phyloP scores from a whole-genome alignment of 2,888 invertebrate genomes.

The Eledone cirrhosa region DNA sequence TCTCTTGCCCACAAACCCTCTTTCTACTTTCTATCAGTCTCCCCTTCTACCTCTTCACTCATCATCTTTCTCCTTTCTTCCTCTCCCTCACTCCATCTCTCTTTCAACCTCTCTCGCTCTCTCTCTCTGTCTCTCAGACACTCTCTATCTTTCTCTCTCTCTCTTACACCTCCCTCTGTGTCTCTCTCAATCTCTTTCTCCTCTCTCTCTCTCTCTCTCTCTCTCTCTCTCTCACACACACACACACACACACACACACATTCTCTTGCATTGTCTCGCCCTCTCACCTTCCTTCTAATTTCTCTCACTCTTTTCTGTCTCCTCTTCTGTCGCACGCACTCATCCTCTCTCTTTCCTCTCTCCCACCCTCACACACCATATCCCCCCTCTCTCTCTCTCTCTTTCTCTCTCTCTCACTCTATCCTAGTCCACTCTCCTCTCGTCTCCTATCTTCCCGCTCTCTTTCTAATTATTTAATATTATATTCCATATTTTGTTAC shows the following conservation, averaged over 20 bases:
- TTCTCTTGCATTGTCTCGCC: background rate
- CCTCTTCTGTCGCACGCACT: no score
- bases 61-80: background rate
- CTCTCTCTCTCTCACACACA: background rate
- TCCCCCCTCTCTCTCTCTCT: constrained; percentile 7
- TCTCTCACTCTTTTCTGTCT: no score
- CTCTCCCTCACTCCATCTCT: background rate
- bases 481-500: no score
- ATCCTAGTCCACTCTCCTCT: background rate
- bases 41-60: background rate
- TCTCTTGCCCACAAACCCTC: background rate
- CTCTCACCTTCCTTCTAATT: no score
- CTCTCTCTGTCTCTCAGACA: background rate
- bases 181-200: background rate
- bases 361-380: background rate
- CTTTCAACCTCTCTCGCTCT: background rate
- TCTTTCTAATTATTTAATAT: background rate
- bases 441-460: background rate
- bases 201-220: constrained; percentile 3
- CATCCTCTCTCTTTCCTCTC: no score
- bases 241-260: background rate
- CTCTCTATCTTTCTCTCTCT: background rate
- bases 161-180: background rate
- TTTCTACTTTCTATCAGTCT: background rate
- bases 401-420: background rate